Percentiles rank a stretch among this genome's conserved stretches.
These are phyloP conservation scores for Drosophila differens DNA, from an alignment of 2,888 invertebrate species.

Conservation along the genomic window DNA sequence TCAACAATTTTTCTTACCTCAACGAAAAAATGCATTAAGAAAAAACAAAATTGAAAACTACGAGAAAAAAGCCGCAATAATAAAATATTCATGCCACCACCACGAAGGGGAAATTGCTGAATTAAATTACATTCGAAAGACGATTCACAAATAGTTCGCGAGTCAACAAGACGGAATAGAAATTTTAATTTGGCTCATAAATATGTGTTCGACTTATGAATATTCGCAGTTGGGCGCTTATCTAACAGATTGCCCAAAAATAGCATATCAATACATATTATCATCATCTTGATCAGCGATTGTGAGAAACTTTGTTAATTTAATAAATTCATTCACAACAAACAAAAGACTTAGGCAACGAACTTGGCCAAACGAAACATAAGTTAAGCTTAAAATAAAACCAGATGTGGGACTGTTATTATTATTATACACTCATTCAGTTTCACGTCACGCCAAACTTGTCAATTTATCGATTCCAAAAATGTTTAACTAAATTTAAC, in stretches of 20 bases:
- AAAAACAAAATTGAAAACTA: conserved; percentile 6
- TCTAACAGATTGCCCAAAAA: conserved; percentile 41
- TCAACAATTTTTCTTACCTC: conserved; percentile 41
- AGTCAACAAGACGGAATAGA: conserved; percentile 13
- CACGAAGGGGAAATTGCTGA: conserved; percentile 11
- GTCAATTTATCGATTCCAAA: conserved; percentile 33
- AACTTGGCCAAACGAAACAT: conserved; percentile 52
- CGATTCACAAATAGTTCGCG: conserved; percentile 15
- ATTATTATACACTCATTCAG: conserved; percentile 24
- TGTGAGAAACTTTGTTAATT: conserved; percentile 53
- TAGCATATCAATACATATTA: conserved; percentile 22
- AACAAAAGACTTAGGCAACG: conserved; percentile 80
- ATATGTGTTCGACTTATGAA: conserved; percentile 18
- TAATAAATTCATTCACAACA: conserved; percentile 60
- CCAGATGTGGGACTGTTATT: conserved; percentile 23
- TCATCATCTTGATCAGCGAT: conserved; percentile 14
- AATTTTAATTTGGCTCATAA: conserved; percentile 25
- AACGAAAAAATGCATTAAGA: conserved; percentile 7
- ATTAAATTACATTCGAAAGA: conserved; percentile 45
- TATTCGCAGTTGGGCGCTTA: conserved; percentile 25
- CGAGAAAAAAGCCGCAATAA: conserved; percentile 25
- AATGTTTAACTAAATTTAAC: conserved; percentile 30
- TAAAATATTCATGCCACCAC: conserved; percentile 6
- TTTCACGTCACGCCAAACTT: conserved; percentile 14
- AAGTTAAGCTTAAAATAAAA: conserved; percentile 35